phyloP scores from a whole-genome alignment of 2,888 invertebrate genomes.

The Osmoderma eremita region DNA sequence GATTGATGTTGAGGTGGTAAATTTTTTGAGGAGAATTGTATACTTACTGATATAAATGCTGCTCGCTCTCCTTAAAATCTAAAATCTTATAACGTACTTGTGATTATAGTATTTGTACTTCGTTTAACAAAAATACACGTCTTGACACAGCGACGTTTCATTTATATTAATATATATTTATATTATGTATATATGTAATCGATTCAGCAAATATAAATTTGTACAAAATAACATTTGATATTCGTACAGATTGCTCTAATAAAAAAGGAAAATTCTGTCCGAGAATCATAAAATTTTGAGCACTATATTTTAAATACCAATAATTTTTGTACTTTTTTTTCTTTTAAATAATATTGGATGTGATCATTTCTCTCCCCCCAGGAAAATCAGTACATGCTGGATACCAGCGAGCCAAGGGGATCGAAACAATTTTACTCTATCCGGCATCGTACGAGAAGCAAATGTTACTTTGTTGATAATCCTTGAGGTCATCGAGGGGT shows the following conservation, averaged over 20 bases:
- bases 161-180: slow-evolving; percentile 52
- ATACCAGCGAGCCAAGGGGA: slow-evolving; percentile 34
- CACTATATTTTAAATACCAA: background rate
- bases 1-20: background rate
- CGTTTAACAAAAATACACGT: slow-evolving; percentile 63
- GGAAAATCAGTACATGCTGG: slow-evolving; percentile 40
- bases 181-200: slow-evolving; percentile 42
- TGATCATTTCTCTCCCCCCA: background rate
- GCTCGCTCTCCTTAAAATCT: slow-evolving; percentile 37
- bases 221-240: slow-evolving; percentile 55
- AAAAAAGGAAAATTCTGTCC: slow-evolving; percentile 1
- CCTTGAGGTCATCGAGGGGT: slow-evolving; percentile 14
- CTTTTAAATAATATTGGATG: background rate
- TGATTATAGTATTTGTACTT: slow-evolving; percentile 61
- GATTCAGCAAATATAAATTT: slow-evolving; percentile 43
- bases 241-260: slow-evolving; percentile 41
- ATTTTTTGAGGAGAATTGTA: slow-evolving; percentile 24
- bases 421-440: slow-evolving; percentile 21
- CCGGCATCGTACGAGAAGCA: slow-evolving; percentile 19
- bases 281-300: slow-evolving; percentile 34
- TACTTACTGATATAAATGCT: slow-evolving; percentile 40
- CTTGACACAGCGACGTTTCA: slow-evolving; percentile 55
- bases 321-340: slow-evolving; percentile 18
- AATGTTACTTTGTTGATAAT: slow-evolving; percentile 18
- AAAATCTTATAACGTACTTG: slow-evolving; percentile 47